These are phyloP conservation scores for Corydoras sp. DNA, from an alignment of 2,113 vertebrate genomes.

Conservation along the genomic window DNA sequence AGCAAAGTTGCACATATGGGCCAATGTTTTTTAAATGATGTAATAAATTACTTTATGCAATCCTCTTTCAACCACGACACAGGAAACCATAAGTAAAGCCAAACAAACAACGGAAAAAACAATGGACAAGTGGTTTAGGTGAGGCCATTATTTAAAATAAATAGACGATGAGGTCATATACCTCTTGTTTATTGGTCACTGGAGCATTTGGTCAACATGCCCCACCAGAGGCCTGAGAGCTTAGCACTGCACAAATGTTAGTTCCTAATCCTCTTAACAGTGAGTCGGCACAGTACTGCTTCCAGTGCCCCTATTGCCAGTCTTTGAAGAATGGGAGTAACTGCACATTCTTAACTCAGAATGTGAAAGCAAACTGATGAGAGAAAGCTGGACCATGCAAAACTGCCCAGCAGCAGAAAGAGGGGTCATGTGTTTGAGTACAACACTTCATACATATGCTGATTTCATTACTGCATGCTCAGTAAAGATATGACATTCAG, in stretches of 20 bases:
- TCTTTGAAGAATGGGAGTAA: neutral
- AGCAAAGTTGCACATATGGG: too few species aligned
- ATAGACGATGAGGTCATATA: slow-evolving; percentile 38
- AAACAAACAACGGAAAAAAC: slow-evolving; percentile 9
- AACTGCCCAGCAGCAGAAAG: neutral
- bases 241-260: slow-evolving; percentile 13
- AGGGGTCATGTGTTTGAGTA: neutral
- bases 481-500: neutral
- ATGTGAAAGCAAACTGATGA: neutral
- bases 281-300: slow-evolving; percentile 12
- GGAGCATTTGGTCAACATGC: slow-evolving; percentile 9
- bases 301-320: slow-evolving; percentile 3
- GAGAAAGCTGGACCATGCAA: neutral
- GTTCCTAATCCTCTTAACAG: slow-evolving; percentile 31
- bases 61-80: too few species aligned
- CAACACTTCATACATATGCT: neutral
- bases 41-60: neutral
- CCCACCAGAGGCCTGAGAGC: slow-evolving; percentile 9
- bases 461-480: slow-evolving; percentile 1
- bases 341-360: neutral
- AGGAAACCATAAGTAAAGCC: neutral
- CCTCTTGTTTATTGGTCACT: slow-evolving; percentile 34
- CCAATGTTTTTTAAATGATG: neutral
- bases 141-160: slow-evolving; percentile 23
- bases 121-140: slow-evolving; percentile 13